phyloP scores from a whole-genome alignment of 2,113 vertebrate genomes.

The Uria lomvia region DNA sequence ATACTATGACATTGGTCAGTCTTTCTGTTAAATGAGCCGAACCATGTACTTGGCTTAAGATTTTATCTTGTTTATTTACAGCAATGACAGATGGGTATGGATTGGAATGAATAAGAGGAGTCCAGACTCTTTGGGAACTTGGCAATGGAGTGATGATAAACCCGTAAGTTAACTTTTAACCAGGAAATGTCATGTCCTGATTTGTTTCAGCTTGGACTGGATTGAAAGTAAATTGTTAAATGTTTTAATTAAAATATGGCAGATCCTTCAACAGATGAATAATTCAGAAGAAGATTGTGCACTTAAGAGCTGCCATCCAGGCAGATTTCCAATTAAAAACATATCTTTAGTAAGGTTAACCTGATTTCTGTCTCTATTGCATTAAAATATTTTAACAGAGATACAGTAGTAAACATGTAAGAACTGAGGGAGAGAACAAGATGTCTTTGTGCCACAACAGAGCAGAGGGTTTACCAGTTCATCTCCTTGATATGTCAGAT shows the following conservation, averaged over 20 bases:
- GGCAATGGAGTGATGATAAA: constrained; percentile 91
- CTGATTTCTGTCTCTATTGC: not conserved
- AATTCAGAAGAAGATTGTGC: not conserved
- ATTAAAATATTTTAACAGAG: not conserved
- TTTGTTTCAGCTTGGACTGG: not conserved
- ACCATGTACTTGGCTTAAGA: not conserved
- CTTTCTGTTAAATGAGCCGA: not conserved
- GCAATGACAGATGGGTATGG: constrained; percentile 89
- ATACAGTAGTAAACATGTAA: not conserved
- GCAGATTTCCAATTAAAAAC: not conserved
- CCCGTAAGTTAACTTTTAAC: constrained; percentile 81
- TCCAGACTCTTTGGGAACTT: constrained; percentile 83
- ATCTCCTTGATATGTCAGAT: not conserved
- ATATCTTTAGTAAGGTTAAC: not conserved
- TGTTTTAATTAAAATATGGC: not conserved
- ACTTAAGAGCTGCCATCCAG: not conserved
- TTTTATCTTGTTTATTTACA: constrained; percentile 40
- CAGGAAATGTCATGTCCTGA: not conserved
- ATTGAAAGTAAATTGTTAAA: not conserved
- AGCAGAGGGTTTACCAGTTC: not conserved
- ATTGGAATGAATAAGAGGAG: constrained; percentile 92
- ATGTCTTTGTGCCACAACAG: not conserved
- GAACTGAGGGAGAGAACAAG: not conserved
- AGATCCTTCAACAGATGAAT: not conserved
- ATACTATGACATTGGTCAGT: not conserved